Base-by-base conservation (phyloP, 2,113 vertebrate genomes). In the Holacanthus passer region DNA sequence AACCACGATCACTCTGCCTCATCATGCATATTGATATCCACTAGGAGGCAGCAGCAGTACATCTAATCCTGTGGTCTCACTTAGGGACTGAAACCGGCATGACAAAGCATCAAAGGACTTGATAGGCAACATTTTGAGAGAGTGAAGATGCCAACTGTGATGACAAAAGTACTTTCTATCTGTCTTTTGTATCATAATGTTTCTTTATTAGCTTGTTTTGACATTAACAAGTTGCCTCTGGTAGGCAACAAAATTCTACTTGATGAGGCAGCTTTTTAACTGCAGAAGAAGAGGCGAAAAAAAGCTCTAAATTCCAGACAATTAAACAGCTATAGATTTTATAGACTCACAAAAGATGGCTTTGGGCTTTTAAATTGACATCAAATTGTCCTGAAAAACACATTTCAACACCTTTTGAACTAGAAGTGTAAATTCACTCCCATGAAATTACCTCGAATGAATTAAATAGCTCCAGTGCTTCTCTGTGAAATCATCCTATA, bases 1-100 rank as follows among this genome's bases (percentile, higher is more conserved):
- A 39, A 35, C 56, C 3, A 43, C 55, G 35, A 6, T 66, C 8
- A 27, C 27, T 7, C 22, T 24, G 62, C 53, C 32, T 32, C 56
- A 37, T 24, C 17, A 32, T 52, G 41, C 20, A 29, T 10, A 12
- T 1, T 24, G 5, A 12, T 6, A 4, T 68, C 87, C 93, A 93
- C 93, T 47, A 87, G 92, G 79, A 84, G 92, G 93, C 91, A 91
- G 87, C 88, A 92, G 77, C 65, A 78, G 48, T 67, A 80, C 85
- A 88, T 83, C 52, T 53, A 73, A 76, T 74, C 35, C n/a, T 79
- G 32, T 0, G 47, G 13, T 35, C 27, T 71, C 68, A 59, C 45
- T 45, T 71, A 0, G 7, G 37, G 75, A 12, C 14, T 24, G 32
- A 52, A 77, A 68, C 16, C 37, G 74, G 45, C 62, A 67, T 74